phyloP scores from a whole-genome alignment of 2,113 vertebrate genomes.

The Setophaga petechia region DNA sequence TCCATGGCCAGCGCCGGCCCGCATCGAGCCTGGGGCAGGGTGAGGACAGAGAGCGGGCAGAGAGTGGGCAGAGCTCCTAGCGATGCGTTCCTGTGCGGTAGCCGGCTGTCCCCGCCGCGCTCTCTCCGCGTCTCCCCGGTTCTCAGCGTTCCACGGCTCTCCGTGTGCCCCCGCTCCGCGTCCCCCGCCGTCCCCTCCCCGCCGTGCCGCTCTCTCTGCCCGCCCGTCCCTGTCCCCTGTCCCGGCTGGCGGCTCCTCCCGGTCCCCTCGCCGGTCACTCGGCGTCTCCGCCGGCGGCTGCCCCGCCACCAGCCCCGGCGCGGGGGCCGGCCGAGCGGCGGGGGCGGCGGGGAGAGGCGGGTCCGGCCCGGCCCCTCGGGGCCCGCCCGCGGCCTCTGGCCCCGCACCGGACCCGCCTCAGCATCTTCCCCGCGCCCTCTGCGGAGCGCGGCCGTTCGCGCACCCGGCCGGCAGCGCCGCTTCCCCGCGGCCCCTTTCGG shows the following conservation, averaged over 20 bases:
- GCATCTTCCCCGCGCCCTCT: not conserved
- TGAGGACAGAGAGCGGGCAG: not conserved
- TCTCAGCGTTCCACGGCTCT: not conserved
- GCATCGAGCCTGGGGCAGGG: not conserved
- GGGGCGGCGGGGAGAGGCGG: not conserved
- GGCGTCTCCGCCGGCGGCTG: not conserved
- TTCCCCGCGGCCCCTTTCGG: not conserved
- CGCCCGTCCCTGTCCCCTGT: not conserved
- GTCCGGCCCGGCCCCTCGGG: not conserved
- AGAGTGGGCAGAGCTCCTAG: not conserved
- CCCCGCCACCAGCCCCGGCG: not conserved
- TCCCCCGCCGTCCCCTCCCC: not conserved
- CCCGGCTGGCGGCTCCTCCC: not conserved
- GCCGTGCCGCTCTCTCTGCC: not conserved
- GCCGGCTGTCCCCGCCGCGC: not conserved
- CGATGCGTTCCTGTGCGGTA: not conserved
- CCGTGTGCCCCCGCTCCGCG: not conserved
- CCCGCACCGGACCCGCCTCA: not conserved
- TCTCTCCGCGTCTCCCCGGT: not conserved
- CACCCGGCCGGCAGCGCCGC: not conserved
- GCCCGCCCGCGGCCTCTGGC: not conserved
- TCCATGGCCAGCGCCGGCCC: slow-evolving; percentile 56
- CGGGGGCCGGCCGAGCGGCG: not conserved
- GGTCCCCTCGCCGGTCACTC: not conserved
- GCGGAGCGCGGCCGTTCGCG: not conserved